Conservation (phyloP, 1,140 invertebrate genomes). For the Leptinotarsa lineolata region DNA sequence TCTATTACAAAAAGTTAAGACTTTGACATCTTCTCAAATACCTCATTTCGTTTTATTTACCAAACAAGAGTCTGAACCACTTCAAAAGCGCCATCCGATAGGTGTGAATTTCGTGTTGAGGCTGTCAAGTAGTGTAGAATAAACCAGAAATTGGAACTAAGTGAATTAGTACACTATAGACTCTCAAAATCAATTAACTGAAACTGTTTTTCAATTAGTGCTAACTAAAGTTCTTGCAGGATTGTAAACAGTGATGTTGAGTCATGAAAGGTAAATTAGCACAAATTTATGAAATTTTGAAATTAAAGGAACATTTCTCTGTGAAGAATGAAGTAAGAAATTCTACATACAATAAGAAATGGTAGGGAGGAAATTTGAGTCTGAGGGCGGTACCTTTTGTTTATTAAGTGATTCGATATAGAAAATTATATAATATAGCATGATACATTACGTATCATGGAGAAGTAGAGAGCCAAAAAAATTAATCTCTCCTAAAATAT, state of each 20-base stretch:
- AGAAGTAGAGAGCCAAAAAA: too few relatives aligned
- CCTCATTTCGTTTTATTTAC: not conserved
- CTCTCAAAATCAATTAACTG: conserved; percentile 13
- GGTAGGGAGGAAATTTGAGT: too few relatives aligned
- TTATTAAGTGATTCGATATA: too few relatives aligned
- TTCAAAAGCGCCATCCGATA: not conserved
- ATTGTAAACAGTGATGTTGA: not conserved
- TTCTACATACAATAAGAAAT: too few relatives aligned
- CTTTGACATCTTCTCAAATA: too few relatives aligned
- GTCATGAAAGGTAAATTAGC: not conserved
- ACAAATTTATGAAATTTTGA: not conserved
- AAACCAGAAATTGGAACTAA: conserved; percentile 5
- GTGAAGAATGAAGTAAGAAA: too few relatives aligned
- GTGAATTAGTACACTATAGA: not conserved
- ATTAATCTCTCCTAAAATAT: too few relatives aligned
- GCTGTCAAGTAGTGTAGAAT: not conserved
- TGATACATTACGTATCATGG: too few relatives aligned
- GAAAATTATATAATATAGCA: too few relatives aligned
- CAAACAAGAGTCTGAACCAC: not conserved
- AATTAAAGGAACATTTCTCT: too few relatives aligned
- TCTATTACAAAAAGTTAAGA: too few relatives aligned
- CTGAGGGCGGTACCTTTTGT: too few relatives aligned
- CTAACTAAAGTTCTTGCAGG: not conserved
- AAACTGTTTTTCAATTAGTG: conserved; percentile 13
- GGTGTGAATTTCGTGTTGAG: not conserved